A percentile compares a stretch with the other conserved stretches of the same genome.
Evolutionary conservation across 64 coral and sea anemone species (phyloP).

Genomic region (Exaiptasia diaphana): DNA sequence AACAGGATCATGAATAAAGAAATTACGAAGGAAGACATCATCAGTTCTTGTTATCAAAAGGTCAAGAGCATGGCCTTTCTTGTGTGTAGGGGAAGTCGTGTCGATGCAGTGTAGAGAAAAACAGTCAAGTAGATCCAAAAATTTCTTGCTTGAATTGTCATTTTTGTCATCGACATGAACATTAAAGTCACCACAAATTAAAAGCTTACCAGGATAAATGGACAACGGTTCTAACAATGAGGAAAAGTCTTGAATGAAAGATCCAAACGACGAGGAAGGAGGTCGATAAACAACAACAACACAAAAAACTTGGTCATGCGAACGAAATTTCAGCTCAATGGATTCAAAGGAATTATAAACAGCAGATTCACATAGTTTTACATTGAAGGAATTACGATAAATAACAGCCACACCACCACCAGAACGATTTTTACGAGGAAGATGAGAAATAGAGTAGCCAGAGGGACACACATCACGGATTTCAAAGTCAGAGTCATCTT

Average conservation of each 20-base stretch:
- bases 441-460: too few relatives aligned
- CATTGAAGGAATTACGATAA: too few relatives aligned
- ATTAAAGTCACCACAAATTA: conserved; percentile 29
- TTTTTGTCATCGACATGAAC: conserved; percentile 29
- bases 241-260: conserved; percentile 24
- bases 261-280: neutral
- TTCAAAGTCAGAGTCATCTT: too few relatives aligned
- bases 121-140: conserved; percentile 17
- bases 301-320: too few relatives aligned
- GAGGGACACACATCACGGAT: too few relatives aligned
- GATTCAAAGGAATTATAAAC: too few relatives aligned
- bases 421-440: too few relatives aligned
- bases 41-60: conserved; percentile 18
- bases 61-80: conserved; percentile 11
- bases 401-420: too few relatives aligned
- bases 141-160: neutral
- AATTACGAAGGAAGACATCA: neutral
- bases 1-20: conserved; percentile 23
- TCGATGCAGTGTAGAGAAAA: conserved; percentile 2
- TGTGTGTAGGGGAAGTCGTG: neutral
- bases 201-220: conserved; percentile 7
- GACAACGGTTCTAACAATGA: conserved; percentile 18
- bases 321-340: too few relatives aligned
- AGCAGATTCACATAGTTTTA: too few relatives aligned
- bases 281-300: conserved; percentile 31